Base-by-base conservation (phyloP, 2,113 vertebrate species). In the Peromyscus californicus region DNA sequence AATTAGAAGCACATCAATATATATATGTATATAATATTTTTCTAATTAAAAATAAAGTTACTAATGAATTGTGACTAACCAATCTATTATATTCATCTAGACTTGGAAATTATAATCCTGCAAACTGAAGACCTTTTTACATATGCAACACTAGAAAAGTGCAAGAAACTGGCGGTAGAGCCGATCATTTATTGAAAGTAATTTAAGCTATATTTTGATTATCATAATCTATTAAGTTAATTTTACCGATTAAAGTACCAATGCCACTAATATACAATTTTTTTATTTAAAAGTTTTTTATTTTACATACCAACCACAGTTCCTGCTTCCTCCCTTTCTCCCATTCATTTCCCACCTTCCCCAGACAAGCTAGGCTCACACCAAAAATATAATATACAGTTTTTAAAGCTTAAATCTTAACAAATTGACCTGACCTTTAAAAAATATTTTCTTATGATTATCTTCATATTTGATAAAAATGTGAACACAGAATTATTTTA, bases 401-500 rank as follows among this genome's bases (percentile, higher is more conserved):
- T 70, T 79, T 70, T 57, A 31, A 69, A 79, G 5, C 16, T 11
- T 74, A 93, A 87, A 67, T 74, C 74, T 57, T 4, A 19, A 91
- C 4, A 78, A 78, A 79, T 67, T 42, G n/a, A 93, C 15, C 1
- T 59, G 31, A 11, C 33, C 69, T 31, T 57, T 54, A 90, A 70
- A 93, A 93, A 90, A 78, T 72, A 57, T 21, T 76, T 83, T 51
- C 9, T 21, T n/a, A 83, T 22, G n/a, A n/a, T 75, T 75, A 75
- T 67, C 70, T 95, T 31, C 2, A 51, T 59, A 6, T 15, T 5
- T 42, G 1, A 31, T 59, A n/a, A 93, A 67, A 31, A 63, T 6
- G 48, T 84, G 19, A 83, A 78, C 0, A 9, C 17, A 83, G 3
- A 67, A 10, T 45, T 88, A 17, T 24, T 7, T 96, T 67, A 31